Base-by-base conservation (phyloP, 2,797 vertebrate genomes). In the Tarsius wallacei region DNA sequence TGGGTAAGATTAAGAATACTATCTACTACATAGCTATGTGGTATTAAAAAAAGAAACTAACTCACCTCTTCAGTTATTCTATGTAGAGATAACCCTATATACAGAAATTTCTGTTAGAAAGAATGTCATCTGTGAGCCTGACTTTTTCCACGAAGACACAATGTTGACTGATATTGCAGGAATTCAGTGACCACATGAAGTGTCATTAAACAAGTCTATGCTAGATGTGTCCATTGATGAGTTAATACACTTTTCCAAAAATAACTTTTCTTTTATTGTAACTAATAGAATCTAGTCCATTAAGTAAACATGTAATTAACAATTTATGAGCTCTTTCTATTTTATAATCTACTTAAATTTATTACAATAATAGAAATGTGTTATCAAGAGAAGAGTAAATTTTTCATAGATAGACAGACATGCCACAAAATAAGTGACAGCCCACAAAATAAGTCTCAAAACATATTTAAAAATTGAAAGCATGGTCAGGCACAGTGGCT, bases 301-400 rank as follows among this genome's bases (percentile, higher is more conserved):
- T 93, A 68, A 36, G 63, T 28, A 94, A 93, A 91, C 51, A 93
- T 53, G 8, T 16, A 31, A 66, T 66, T 66, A 66, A 15, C 14
- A 87, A 71, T 90, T 90, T 61, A 77, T 24, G 17, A 89, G 22
- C 51, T n/a, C 57, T 76, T 90, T 88, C 68, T 76, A 81, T 76
- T 94, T 71, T 93, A 84, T 33, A 24, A 3, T 33, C 91, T 81
- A 70, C 33, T 80, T 81, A 5, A 73, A 91, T 88, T 95, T 95
- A 95, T 36, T 59, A 82, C 5, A 87, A 53, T n/a, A 89, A 87
- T 49, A 55, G 64, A 90, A 97, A 98, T 94, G 53, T 59, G 42
- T 28, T 90, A 68, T 97, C 57, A 94, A 97, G 80, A 82, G 17
- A 94, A 96, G 95, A 31, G 49, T 91, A n/a, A 42, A 42, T 42